These are phyloP conservation scores for Torymus texanus DNA, from an alignment of 2,888 invertebrate species.

Conservation along the genomic window DNA sequence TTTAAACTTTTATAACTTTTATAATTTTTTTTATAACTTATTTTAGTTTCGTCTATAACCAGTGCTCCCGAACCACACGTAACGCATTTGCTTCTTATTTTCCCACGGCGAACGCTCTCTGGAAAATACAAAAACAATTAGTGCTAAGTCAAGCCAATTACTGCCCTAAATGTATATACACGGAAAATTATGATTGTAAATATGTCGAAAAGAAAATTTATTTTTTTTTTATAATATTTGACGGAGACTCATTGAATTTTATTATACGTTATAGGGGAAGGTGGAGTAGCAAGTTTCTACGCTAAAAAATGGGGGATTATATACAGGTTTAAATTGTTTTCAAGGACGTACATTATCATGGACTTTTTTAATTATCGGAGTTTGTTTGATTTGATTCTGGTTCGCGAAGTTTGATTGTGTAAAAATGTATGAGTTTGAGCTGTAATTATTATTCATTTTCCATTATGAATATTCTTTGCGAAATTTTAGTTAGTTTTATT, in stretches of 20 bases:
- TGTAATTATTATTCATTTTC: no score
- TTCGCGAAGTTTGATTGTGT: no score
- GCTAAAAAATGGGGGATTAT: no score
- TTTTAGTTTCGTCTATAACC: conserved; percentile 56
- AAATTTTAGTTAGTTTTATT: no score
- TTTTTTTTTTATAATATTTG: background rate
- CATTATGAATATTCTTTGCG: no score
- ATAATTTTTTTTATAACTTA: no score
- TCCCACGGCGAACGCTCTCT: conserved; percentile 27
- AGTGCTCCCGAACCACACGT: conserved; percentile 13
- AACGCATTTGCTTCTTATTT: conserved; percentile 45
- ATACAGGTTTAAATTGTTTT: no score
- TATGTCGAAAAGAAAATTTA: background rate
- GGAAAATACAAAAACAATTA: conserved; percentile 54
- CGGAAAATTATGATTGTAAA: conserved; percentile 10
- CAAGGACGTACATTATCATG: no score
- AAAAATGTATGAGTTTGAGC: no score
- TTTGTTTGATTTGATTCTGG: no score
- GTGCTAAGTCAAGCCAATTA: conserved; percentile 43
- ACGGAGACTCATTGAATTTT: background rate
- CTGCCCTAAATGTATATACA: conserved; percentile 3
- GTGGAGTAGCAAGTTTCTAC: background rate
- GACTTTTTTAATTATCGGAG: no score
- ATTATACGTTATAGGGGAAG: background rate
- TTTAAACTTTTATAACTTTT: no score